phyloP scores from a whole-genome alignment of 1,140 invertebrate genomes.

The Limonius californicus region DNA sequence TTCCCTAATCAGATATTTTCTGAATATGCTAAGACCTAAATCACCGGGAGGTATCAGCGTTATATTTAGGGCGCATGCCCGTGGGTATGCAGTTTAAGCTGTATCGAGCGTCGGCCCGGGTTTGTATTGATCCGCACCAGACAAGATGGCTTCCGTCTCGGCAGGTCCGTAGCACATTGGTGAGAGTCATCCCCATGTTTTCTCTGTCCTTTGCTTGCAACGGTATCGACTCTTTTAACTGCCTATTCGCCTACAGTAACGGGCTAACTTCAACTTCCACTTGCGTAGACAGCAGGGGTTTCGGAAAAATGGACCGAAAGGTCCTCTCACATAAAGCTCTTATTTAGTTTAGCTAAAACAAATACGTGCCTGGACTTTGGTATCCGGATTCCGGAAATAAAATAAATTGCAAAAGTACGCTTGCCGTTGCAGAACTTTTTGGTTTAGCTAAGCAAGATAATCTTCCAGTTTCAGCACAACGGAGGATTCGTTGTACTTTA shows the following conservation, averaged over 20 bases:
- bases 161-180: conserved; percentile 29
- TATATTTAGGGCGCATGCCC: conserved; percentile 21
- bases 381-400: conserved; percentile 45
- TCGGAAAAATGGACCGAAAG: neutral
- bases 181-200: conserved; percentile 17
- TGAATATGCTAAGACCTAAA: no score
- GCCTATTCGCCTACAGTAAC: conserved; percentile 18
- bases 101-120: conserved; percentile 37
- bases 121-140: conserved; percentile 37
- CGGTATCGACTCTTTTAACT: conserved; percentile 5
- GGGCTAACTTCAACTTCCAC: conserved; percentile 1
- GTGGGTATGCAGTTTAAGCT: conserved; percentile 21
- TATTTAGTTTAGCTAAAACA: conserved; percentile 19
- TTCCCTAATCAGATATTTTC: no score
- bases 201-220: conserved; percentile 1
- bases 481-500: no score
- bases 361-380: conserved; percentile 39
- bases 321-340: conserved; percentile 17
- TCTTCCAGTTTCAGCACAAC: neutral
- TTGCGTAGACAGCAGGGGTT: neutral
- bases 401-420: conserved; percentile 42
- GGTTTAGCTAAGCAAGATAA: conserved; percentile 3
- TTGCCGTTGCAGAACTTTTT: conserved; percentile 8
- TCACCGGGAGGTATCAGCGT: no score
- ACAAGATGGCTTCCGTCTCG: conserved; percentile 43